Conservation (phyloP, 1,140 invertebrate species). For the Lordiphosa clarofinis region DNA sequence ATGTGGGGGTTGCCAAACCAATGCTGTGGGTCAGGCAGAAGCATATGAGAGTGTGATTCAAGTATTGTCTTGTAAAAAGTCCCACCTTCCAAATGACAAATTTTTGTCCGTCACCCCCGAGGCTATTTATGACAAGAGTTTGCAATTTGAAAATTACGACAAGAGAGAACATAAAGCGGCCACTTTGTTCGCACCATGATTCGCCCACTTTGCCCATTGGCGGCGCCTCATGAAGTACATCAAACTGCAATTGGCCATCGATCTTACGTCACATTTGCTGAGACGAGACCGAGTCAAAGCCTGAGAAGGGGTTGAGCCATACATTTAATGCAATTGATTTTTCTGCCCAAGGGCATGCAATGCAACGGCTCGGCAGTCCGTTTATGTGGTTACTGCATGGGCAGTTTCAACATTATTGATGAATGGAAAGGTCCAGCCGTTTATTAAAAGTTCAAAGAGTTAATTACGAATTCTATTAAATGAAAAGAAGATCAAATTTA, state of each 20-base stretch:
- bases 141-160: slow-evolving; percentile 72
- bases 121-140: slow-evolving; percentile 72
- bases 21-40: slow-evolving; percentile 48
- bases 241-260: slow-evolving; percentile 47
- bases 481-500: not conserved
- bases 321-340: slow-evolving; percentile 72
- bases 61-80: slow-evolving; percentile 38
- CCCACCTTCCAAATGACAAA: slow-evolving; percentile 17
- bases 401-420: not conserved
- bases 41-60: slow-evolving; percentile 7
- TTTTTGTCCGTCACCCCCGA: slow-evolving; percentile 39
- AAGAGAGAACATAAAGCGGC: slow-evolving; percentile 38
- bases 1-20: slow-evolving; percentile 42
- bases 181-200: slow-evolving; percentile 1
- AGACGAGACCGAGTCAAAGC: slow-evolving; percentile 7
- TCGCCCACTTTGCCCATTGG: slow-evolving; percentile 41
- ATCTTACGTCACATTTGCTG: slow-evolving; percentile 49
- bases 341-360: slow-evolving; percentile 60
- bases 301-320: slow-evolving; percentile 38
- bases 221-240: slow-evolving; percentile 53
- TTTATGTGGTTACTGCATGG: slow-evolving; percentile 2
- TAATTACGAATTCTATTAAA: not conserved
- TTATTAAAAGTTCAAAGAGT: no score
- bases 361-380: slow-evolving; percentile 26
- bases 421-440: no score